Evolutionary conservation across 2,113 vertebrate species (phyloP), one percentile per base, ranked within the genome.

Genomic region (Merops nubicus): DNA sequence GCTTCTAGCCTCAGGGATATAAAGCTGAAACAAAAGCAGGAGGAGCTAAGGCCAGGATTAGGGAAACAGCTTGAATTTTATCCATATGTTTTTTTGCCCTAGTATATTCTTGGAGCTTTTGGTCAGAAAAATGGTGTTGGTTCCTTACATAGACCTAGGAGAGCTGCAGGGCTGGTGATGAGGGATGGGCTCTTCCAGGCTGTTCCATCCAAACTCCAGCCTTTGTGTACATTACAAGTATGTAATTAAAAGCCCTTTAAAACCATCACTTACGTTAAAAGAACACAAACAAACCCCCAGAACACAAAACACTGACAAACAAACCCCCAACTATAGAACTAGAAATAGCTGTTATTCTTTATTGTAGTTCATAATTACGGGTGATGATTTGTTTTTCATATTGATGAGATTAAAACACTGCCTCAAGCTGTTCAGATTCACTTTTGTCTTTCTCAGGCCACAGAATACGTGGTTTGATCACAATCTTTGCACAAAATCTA

Each of bases 181-280:
- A 29, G 8, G 20, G 40, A 20, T 36, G 19, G 23, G 17, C 8
- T 64, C 74, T 94, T 72, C 43, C 40, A 67, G 45, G 34, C 11
- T 22, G 13, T 23, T 25, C n/a, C n/a, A n/a, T n/a, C n/a, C n/a
- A n/a, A n/a, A n/a, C n/a, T n/a, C n/a, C n/a, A n/a, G n/a, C n/a
- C 67, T 88, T 26, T 34, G 40, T 33, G 40, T 72, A 83, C 9
- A 23, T 69, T 82, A 50, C 33, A 79, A 90, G 31, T 38, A 48
- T 20, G 25, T 74, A 63, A 96, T 94, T 95, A 90, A 89, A 91
- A 94, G 36, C 47, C 28, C 15, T 90, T 90, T 78, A 80, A 57
- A 93, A 54, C 34, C 36, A 87, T 28, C 21, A 51, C 47, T 91
- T 93, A 67, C 15, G 28, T 56, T 33, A 62, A 85, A 74, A 78